Percentiles rank a stretch among this genome's conserved stretches.
phyloP scores from a whole-genome alignment of 2,797 vertebrate species.

The Cynopterus sphinx region DNA sequence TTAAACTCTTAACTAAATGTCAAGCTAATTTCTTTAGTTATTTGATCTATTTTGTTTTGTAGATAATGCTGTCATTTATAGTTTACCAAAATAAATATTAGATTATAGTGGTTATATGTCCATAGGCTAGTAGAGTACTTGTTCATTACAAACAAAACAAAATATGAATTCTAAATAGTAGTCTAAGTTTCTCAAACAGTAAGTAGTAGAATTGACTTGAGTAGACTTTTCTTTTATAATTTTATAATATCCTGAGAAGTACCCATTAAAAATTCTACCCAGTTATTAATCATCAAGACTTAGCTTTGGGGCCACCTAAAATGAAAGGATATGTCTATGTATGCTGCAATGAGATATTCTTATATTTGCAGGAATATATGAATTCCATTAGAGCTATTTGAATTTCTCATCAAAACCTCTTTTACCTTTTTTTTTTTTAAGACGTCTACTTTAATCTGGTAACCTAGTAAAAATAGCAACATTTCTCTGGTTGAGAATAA shows the following conservation, averaged over 20 bases:
- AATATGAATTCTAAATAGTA: constrained; percentile 16
- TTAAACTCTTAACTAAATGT: background rate
- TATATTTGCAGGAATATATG: background rate
- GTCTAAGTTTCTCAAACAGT: background rate
- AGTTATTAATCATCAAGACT: background rate
- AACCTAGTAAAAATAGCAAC: background rate
- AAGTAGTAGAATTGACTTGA: background rate
- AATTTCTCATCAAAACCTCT: background rate
- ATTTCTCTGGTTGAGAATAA: background rate
- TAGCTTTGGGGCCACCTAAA: background rate
- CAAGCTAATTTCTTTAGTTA: background rate
- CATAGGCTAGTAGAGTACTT: background rate
- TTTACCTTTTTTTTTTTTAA: background rate
- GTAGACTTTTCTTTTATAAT: background rate
- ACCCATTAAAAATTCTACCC: background rate
- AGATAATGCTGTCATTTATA: background rate
- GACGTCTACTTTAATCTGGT: background rate
- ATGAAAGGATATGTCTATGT: background rate
- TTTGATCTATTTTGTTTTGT: background rate
- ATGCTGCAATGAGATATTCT: background rate
- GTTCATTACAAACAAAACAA: constrained; percentile 6
- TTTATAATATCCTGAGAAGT: background rate
- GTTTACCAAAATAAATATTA: background rate
- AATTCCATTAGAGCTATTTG: background rate
- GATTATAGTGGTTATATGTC: background rate